These are phyloP conservation scores for Podarcis raffonei DNA, from an alignment of 2,113 vertebrate species.

Conservation along the genomic window DNA sequence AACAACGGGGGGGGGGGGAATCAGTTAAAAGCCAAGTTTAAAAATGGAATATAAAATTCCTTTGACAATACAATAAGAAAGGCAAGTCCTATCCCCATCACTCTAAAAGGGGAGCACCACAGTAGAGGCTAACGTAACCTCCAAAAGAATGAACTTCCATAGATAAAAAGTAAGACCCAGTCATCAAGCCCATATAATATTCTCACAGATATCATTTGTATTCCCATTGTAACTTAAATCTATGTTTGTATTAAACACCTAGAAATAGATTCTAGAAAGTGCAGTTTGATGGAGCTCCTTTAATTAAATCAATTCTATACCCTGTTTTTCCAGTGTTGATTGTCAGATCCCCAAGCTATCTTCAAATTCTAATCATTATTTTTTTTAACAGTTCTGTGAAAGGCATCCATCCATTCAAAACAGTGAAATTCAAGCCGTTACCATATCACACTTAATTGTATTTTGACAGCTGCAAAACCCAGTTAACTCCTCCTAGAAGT, in stretches of 20 bases:
- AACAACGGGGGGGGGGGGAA: no score
- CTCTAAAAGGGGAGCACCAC: no score
- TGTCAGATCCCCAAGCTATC: not conserved
- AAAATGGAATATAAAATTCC: no score
- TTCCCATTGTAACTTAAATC: not conserved
- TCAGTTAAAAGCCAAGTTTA: no score
- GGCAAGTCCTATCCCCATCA: no score
- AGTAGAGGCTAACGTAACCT: no score
- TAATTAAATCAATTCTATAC: not conserved
- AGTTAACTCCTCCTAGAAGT: not conserved
- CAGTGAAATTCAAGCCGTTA: not conserved
- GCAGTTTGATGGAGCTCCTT: not conserved
- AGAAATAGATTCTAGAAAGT: not conserved
- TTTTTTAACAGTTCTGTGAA: not conserved
- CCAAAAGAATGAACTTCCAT: no score
- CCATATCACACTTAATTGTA: not conserved
- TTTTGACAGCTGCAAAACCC: not conserved
- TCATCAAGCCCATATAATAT: not conserved
- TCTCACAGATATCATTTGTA: not conserved
- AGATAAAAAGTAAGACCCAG: not conserved
- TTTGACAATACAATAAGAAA: no score
- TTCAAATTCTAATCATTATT: not conserved
- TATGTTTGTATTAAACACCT: not conserved
- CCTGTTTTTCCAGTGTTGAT: not conserved
- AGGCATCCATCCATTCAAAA: not conserved